Conservation (phyloP, 2,888 invertebrate genomes). For the Lasioglossum figueresi region DNA sequence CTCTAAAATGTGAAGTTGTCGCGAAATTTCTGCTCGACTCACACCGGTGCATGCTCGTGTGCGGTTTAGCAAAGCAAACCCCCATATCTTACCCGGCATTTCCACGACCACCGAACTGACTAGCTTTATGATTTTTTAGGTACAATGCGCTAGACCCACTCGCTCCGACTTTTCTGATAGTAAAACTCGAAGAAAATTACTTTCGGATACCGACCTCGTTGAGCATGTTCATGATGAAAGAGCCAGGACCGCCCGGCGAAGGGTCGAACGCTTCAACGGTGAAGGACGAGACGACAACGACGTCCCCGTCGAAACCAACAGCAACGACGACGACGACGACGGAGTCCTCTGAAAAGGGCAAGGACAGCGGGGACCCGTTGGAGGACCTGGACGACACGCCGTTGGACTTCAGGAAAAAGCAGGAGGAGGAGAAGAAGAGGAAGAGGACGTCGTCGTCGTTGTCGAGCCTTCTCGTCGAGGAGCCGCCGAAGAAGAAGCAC, state of each 20-base stretch:
- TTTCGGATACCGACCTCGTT: constrained; percentile 79
- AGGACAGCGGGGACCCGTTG: constrained; percentile 28
- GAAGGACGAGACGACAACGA: background rate
- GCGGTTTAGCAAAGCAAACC: constrained; percentile 37
- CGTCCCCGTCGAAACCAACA: background rate
- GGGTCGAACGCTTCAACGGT: constrained; percentile 30
- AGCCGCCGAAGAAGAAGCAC: constrained; percentile 65
- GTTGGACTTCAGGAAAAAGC: constrained; percentile 68
- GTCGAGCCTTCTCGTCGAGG: background rate
- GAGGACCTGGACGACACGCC: constrained; percentile 75
- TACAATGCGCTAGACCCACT: constrained; percentile 77
- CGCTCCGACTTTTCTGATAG: constrained; percentile 77
- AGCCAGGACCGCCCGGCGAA: constrained; percentile 62
- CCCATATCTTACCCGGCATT: constrained; percentile 1
- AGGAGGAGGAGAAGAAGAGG: constrained; percentile 36
- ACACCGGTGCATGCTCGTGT: constrained; percentile 61
- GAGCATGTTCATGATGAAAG: constrained; percentile 79
- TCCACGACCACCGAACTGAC: constrained; percentile 67
- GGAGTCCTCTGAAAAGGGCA: constrained; percentile 4
- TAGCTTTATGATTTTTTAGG: constrained; percentile 78
- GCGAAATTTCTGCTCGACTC: constrained; percentile 14
- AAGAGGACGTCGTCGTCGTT: background rate
- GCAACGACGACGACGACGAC: background rate
- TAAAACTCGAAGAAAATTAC: constrained; percentile 79
- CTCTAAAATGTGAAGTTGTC: background rate